Evolutionary conservation across 92 coral and sea anemone species (phyloP), one percentile per base, ranked within the genome.

Genomic region (Hydrozoanthus gracilis): DNA sequence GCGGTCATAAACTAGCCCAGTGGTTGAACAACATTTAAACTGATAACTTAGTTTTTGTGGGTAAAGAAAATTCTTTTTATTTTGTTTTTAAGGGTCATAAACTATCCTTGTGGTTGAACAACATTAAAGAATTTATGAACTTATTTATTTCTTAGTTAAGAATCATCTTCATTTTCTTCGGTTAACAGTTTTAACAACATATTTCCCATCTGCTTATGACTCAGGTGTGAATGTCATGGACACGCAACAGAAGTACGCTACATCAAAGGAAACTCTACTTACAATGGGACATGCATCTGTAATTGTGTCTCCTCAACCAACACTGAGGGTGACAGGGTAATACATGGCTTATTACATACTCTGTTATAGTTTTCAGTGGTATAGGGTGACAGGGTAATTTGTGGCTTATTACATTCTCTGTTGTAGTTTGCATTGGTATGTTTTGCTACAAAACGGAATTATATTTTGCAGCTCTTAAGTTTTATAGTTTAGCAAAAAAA

Each of bases 221-320:
- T 20, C 78, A 96, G 99, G 83, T 96, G 99, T 62, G 98, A 96
- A 62, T 96, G 99, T 62, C 90, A 91, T 86, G 99, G 99, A 10
- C 95, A 96, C 67, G 94, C 98, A 3, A 65, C 66, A 47, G 84
- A 55, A n/a, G 94, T 88, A 45, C 54, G 80, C 48, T 91, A 71
- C 67, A 73, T 94, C 67, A 66, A 71, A 46, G 89, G 91, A 55
- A 96, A 90, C 55, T 92, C 89, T 44, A 87, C 94, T 3, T 91
- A 93, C 73, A 70, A 73, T 8, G 98, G 98, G 13, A 89, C 86
- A 9, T 96, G 99, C 70, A 82, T 87, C 45, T 96, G 99, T 67
- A 78, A 91, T 67, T 96, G 99, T 82, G 88, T 88, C 5, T 45
- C 96, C 18, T 77, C 95, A 7, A 96, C 99, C 16, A 89, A 89